These are phyloP conservation scores for Cryptus armator DNA, from an alignment of 2,888 invertebrate species.

Conservation along the genomic window DNA sequence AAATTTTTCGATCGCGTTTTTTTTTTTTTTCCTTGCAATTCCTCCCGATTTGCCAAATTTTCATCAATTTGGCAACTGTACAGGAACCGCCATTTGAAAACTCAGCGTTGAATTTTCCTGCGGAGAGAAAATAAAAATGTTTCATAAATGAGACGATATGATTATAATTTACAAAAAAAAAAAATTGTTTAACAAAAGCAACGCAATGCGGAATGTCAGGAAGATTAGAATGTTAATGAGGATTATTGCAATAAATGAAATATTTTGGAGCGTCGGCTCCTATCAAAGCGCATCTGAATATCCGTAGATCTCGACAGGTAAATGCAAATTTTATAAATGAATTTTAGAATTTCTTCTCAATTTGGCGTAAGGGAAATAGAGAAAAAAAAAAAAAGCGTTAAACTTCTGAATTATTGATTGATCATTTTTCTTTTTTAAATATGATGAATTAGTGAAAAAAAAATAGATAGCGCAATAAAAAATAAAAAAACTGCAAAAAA, in stretches of 20 bases:
- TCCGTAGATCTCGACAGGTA: no score
- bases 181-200: no score
- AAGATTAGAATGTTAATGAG: no score
- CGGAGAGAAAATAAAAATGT: background rate
- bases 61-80: conserved; percentile 12
- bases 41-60: conserved; percentile 22
- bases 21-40: conserved; percentile 10
- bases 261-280: no score
- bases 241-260: no score
- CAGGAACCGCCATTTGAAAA: conserved; percentile 11
- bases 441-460: background rate
- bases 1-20: background rate
- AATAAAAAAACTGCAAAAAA: background rate
- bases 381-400: background rate
- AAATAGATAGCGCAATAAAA: background rate
- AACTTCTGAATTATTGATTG: no score
- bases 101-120: conserved; percentile 30
- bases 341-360: no score
- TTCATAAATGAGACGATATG: no score
- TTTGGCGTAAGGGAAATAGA: background rate
- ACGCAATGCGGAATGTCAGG: no score
- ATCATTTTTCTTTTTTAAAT: background rate
- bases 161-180: no score
- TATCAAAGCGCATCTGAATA: no score
- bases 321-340: no score